Percentiles rank a stretch among this genome's conserved stretches.
phyloP scores from a whole-genome alignment of 1,140 invertebrate species.

The Tetranychus urticae region DNA sequence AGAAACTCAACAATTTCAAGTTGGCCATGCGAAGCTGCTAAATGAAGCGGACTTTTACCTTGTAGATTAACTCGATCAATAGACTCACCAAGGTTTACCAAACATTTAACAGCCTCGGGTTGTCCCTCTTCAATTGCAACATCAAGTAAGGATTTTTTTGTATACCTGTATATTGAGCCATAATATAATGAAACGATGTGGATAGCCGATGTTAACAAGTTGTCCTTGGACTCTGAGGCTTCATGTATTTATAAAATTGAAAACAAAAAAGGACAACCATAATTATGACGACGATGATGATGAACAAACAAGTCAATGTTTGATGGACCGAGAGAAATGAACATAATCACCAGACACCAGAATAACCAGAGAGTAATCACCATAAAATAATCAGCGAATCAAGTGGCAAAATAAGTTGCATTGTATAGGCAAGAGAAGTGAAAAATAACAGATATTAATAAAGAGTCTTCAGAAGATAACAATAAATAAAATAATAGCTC shows the following conservation, averaged over 20 bases:
- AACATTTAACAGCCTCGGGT: background rate
- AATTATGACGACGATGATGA: no score
- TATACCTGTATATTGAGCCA: background rate
- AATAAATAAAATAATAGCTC: no score
- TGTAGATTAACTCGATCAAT: background rate
- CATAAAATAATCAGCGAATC: no score
- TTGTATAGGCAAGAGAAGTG: no score
- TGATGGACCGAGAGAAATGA: no score
- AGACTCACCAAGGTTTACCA: background rate
- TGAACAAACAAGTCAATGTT: no score
- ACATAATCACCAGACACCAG: no score
- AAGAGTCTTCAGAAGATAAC: no score
- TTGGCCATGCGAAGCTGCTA: constrained; percentile 65
- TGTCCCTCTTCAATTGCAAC: background rate
- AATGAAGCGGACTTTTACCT: constrained; percentile 27
- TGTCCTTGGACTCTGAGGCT: background rate
- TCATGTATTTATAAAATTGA: background rate
- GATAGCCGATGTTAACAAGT: background rate
- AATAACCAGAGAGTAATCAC: no score
- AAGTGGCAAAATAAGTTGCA: no score
- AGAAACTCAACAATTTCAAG: constrained; percentile 77
- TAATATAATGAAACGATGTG: background rate
- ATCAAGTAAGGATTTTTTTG: background rate
- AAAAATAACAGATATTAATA: no score
- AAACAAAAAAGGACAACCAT: no score